phyloP scores from a whole-genome alignment of 2,113 vertebrate genomes.

The Tenebrosternarchus preto region DNA sequence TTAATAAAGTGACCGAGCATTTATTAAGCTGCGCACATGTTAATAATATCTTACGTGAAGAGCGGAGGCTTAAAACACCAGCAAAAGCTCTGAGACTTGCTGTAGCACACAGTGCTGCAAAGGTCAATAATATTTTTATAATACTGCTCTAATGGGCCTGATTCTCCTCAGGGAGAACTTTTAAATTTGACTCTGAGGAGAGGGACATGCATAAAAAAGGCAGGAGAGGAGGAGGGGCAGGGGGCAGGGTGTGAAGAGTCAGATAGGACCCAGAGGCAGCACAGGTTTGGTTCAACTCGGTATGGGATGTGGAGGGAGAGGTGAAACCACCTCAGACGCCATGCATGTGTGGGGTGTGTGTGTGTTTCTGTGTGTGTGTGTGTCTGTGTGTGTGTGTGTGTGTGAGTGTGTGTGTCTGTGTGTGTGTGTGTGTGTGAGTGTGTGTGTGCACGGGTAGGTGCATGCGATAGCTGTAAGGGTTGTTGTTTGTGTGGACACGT shows the following conservation, averaged over 20 bases:
- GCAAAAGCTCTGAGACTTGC: conserved; percentile 58
- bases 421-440: not conserved
- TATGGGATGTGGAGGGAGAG: not conserved
- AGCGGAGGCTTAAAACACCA: conserved; percentile 62
- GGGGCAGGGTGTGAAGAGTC: conserved; percentile 17
- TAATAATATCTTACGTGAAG: conserved; percentile 71
- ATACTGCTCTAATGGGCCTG: conserved; percentile 66
- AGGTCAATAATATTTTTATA: conserved; percentile 79
- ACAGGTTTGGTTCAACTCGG: conserved; percentile 20
- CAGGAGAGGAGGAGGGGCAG: not conserved
- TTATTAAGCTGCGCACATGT: conserved; percentile 92
- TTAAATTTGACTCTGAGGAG: conserved; percentile 61
- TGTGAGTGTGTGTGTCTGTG: not conserved
- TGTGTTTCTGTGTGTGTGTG: conserved; percentile 12
- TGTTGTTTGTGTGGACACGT: not conserved
- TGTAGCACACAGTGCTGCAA: conserved; percentile 58
- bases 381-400: not conserved
- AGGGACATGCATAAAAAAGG: conserved; percentile 50
- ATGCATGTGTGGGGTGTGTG: not conserved
- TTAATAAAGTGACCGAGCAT: conserved; percentile 90
- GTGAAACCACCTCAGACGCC: not conserved
- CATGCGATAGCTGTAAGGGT: not conserved
- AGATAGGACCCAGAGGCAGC: conserved; percentile 39
- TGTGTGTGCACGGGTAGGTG: not conserved
- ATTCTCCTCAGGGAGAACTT: conserved; percentile 55